These are phyloP conservation scores for Malurus cyaneus DNA, from an alignment of 2,113 vertebrate genomes.

Conservation along the genomic window DNA sequence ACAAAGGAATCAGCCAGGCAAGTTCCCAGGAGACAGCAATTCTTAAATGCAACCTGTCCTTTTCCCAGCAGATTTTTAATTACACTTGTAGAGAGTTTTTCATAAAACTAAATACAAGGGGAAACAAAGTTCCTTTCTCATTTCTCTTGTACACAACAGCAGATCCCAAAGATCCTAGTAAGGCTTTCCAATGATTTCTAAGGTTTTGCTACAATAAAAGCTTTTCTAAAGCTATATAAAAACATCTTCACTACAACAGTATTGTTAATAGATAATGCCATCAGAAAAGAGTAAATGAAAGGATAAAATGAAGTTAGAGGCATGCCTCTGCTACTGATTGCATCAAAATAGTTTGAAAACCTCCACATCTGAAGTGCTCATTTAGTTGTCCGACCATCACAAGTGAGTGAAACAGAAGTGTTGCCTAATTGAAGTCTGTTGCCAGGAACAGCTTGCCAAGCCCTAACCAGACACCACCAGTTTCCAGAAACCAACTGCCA, in stretches of 20 bases:
- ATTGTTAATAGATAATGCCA: not conserved
- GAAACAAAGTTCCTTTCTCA: not conserved
- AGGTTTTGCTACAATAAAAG: not conserved
- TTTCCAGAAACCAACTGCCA: not conserved
- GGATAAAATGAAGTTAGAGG: not conserved
- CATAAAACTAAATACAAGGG: not conserved
- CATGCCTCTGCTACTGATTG: not conserved
- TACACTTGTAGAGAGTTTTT: not conserved
- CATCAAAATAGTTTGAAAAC: not conserved
- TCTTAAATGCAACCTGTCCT: not conserved
- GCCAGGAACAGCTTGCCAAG: not conserved
- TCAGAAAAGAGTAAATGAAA: not conserved
- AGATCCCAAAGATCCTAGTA: not conserved
- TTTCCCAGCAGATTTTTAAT: not conserved
- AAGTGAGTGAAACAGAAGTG: not conserved
- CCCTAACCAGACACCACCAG: not conserved
- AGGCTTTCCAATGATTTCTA: not conserved
- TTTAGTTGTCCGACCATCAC: not conserved
- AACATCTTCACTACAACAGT: not conserved
- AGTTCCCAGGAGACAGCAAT: not conserved
- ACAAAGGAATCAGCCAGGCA: not conserved
- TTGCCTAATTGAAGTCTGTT: not conserved
- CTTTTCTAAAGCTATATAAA: not conserved
- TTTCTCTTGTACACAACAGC: not conserved
- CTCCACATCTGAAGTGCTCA: not conserved